Evolutionary conservation across 2,888 invertebrate genomes (phyloP).

Genomic region (Heliconius cydno): DNA sequence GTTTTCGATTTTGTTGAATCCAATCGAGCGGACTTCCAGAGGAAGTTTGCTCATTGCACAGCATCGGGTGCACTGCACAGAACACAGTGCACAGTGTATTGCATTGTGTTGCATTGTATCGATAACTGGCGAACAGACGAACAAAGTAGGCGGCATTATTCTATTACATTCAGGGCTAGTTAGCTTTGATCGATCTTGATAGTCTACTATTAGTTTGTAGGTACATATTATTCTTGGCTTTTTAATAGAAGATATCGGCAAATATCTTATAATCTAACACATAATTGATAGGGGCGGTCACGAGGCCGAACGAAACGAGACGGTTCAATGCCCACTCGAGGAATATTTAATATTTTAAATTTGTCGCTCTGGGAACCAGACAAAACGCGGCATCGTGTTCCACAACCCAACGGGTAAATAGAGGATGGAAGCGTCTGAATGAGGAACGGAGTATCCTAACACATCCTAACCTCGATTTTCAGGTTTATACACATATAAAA

Average conservation of each 20-base stretch:
- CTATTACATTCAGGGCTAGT: conserved; percentile 2
- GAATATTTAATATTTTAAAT: not conserved
- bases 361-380: not conserved
- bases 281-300: too few relatives aligned
- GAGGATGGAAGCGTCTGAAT: too few relatives aligned
- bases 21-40: conserved; percentile 36
- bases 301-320: too few relatives aligned
- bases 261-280: not conserved
- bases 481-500: too few relatives aligned
- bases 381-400: not conserved
- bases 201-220: not conserved
- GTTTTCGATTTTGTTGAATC: not conserved
- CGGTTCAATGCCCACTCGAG: too few relatives aligned
- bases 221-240: too few relatives aligned
- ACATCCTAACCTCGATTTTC: too few relatives aligned
- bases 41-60: conserved; percentile 39
- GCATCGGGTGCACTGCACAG: conserved; percentile 27
- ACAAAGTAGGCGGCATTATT: conserved; percentile 28
- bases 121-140: conserved; percentile 25
- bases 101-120: conserved; percentile 16
- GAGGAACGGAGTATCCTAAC: too few relatives aligned
- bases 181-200: conserved; percentile 5
- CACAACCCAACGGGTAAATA: not conserved
- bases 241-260: not conserved
- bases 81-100: conserved; percentile 1